These are phyloP conservation scores for Harpagifer antarcticus DNA, from an alignment of 2,797 vertebrate species.

Conservation along the genomic window DNA sequence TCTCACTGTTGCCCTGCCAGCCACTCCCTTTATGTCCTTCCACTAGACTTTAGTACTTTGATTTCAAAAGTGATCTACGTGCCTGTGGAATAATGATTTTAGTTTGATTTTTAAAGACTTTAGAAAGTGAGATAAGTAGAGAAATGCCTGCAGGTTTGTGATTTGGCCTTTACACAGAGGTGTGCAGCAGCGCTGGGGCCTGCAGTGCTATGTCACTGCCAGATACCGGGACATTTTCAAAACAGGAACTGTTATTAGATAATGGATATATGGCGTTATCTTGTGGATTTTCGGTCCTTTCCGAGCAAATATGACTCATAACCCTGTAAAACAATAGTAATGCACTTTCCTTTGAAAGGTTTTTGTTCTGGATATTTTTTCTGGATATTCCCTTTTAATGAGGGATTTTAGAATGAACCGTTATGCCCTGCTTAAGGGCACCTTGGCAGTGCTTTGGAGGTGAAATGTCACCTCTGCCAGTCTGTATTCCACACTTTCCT, in stretches of 20 bases:
- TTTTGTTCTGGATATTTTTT: no score
- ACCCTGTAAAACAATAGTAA: not conserved
- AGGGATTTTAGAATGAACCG: no score
- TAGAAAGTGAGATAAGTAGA: constrained; percentile 14
- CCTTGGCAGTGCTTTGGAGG: no score
- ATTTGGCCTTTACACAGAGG: constrained; percentile 19
- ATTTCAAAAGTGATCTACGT: constrained; percentile 35
- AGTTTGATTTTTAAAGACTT: constrained; percentile 37
- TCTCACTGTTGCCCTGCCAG: constrained; percentile 57
- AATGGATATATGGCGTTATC: not conserved
- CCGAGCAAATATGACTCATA: constrained; percentile 33
- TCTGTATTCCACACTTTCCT: no score
- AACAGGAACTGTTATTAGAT: constrained; percentile 52
- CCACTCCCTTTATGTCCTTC: constrained; percentile 73
- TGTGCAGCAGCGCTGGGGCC: constrained; percentile 27
- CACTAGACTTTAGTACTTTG: constrained; percentile 46
- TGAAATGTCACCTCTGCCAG: no score
- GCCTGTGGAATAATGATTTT: constrained; percentile 24
- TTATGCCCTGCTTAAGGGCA: no score
- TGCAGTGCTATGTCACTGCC: constrained; percentile 60
- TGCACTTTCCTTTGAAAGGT: no score
- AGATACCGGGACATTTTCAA: constrained; percentile 16
- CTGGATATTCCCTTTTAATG: no score
- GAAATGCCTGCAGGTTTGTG: constrained; percentile 18
- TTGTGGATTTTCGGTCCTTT: constrained; percentile 11